Evolutionary conservation across 2,113 vertebrate species (phyloP).

Genomic region (Spea multiplicata): DNA sequence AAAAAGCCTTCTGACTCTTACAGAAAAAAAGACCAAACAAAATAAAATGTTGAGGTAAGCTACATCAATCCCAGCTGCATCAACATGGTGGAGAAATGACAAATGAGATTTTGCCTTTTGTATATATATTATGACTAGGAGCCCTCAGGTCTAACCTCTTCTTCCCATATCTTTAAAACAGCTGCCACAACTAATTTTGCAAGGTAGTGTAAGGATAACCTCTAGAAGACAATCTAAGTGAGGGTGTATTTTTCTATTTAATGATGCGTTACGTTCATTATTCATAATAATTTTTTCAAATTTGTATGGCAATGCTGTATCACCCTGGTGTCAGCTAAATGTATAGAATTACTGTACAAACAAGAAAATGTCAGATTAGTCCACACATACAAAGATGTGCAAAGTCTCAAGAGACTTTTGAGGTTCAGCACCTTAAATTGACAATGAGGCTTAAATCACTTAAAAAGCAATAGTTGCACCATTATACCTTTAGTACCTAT

Average conservation of each 20-base stretch:
- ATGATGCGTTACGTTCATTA: neutral
- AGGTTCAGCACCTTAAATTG: too few species aligned
- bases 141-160: slow-evolving; percentile 51
- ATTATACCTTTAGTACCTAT: too few species aligned
- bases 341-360: neutral
- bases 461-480: too few species aligned
- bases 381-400: neutral
- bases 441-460: too few species aligned
- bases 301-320: neutral
- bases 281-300: neutral
- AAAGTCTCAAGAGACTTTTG: neutral
- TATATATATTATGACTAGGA: slow-evolving; percentile 57
- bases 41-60: slow-evolving; percentile 73
- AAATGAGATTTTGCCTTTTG: slow-evolving; percentile 74
- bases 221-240: neutral
- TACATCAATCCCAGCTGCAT: slow-evolving; percentile 74
- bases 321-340: neutral
- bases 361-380: neutral
- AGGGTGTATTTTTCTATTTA: neutral
- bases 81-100: slow-evolving; percentile 70
- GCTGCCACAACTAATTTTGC: slow-evolving; percentile 59
- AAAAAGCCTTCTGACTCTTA: slow-evolving; percentile 73
- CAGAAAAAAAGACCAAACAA: slow-evolving; percentile 55
- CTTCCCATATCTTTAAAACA: slow-evolving; percentile 58
- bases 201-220: neutral